phyloP scores from a whole-genome alignment of 2,888 invertebrate genomes.

The Drosophila nr. perissopoda region DNA sequence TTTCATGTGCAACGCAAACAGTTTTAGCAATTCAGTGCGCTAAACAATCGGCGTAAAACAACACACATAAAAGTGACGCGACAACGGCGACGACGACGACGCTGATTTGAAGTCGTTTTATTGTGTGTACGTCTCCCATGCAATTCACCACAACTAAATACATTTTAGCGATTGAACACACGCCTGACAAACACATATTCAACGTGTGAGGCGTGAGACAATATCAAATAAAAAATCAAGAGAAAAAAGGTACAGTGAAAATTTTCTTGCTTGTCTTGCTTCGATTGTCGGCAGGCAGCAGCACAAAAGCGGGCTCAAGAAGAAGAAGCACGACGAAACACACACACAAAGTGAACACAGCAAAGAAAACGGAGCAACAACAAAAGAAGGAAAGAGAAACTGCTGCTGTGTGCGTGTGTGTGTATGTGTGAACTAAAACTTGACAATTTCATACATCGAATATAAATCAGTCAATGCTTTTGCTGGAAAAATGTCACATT shows the following conservation, averaged over 20 bases:
- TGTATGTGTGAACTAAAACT: slow-evolving; percentile 48
- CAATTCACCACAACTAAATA: slow-evolving; percentile 47
- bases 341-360: slow-evolving; percentile 50
- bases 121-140: slow-evolving; percentile 32
- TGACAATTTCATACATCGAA: slow-evolving; percentile 13
- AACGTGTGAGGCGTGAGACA: slow-evolving; percentile 42
- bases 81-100: slow-evolving; percentile 59
- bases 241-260: slow-evolving; percentile 72
- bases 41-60: slow-evolving; percentile 39
- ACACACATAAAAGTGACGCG: slow-evolving; percentile 62
- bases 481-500: slow-evolving; percentile 83
- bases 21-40: slow-evolving; percentile 19
- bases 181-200: slow-evolving; percentile 30
- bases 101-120: slow-evolving; percentile 47
- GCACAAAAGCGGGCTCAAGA: slow-evolving; percentile 60
- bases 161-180: slow-evolving; percentile 41
- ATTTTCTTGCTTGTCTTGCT: slow-evolving; percentile 57
- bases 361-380: slow-evolving; percentile 68
- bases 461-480: slow-evolving; percentile 55
- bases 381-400: slow-evolving; percentile 68
- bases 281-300: slow-evolving; percentile 72
- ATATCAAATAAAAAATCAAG: slow-evolving; percentile 21
- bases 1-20: slow-evolving; percentile 23
- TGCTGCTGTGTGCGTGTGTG: slow-evolving; percentile 39
- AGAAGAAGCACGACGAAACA: slow-evolving; percentile 37